A percentile compares a stretch with the other conserved stretches of the same genome.
phyloP scores from a whole-genome alignment of 2,797 vertebrate genomes.

The Meda fulgida region DNA sequence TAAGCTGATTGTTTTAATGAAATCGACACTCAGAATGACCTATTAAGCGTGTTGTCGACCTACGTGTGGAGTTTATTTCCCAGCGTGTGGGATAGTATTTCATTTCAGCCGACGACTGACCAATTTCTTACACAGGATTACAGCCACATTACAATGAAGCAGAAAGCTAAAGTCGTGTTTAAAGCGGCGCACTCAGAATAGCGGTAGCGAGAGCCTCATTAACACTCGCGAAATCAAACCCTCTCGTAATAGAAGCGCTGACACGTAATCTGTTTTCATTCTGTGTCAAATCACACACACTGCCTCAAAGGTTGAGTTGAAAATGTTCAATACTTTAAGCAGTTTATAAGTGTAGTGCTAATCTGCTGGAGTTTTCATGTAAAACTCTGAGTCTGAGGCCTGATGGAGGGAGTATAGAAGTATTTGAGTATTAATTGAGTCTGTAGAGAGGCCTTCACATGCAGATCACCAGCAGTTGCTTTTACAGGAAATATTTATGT shows the following conservation, averaged over 20 bases:
- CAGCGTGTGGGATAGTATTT: slow-evolving; percentile 60
- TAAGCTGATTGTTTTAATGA: background rate
- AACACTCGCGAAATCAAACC: slow-evolving; percentile 58
- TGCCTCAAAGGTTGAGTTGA: slow-evolving; percentile 61
- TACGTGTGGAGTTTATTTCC: slow-evolving; percentile 20
- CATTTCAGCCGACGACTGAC: slow-evolving; percentile 52
- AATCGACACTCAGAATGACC: slow-evolving; percentile 43
- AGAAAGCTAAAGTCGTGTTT: slow-evolving; percentile 55
- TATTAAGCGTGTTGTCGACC: slow-evolving; percentile 61
- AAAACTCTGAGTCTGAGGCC: slow-evolving; percentile 60
- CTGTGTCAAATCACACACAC: slow-evolving; percentile 60
- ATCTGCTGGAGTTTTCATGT: slow-evolving; percentile 64
- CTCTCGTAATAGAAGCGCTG: slow-evolving; percentile 26
- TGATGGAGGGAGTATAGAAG: slow-evolving; percentile 50
- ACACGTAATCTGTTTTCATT: slow-evolving; percentile 54
- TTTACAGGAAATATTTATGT: slow-evolving; percentile 42
- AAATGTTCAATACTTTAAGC: slow-evolving; percentile 63
- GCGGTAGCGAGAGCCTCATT: slow-evolving; percentile 63
- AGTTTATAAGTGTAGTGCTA: slow-evolving; percentile 64
- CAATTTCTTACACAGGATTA: slow-evolving; percentile 68
- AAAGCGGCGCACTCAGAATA: slow-evolving; percentile 63
- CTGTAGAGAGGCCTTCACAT: slow-evolving; percentile 42
- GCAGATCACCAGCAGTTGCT: slow-evolving; percentile 22
- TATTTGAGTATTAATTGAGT: slow-evolving; percentile 63
- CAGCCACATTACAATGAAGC: slow-evolving; percentile 59